These are phyloP conservation scores for Phodopus roborovskii DNA, from an alignment of 2,113 vertebrate species.

Conservation along the genomic window DNA sequence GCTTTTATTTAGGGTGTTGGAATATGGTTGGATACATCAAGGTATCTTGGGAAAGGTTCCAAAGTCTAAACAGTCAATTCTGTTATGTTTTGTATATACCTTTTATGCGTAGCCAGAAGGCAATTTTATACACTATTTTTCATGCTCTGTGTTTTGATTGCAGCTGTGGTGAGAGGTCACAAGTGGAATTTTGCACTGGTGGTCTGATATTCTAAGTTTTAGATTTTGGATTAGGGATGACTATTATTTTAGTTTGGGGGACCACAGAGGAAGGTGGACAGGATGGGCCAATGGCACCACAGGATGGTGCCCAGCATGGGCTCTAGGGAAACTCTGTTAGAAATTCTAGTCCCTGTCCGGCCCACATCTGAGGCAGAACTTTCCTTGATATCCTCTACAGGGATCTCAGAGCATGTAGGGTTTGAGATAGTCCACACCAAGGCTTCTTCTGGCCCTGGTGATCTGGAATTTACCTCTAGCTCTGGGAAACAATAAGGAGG, in stretches of 20 bases:
- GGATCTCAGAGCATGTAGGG: too few relatives aligned
- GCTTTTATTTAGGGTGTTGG: background rate
- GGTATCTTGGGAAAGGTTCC: background rate
- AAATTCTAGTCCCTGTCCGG: too few relatives aligned
- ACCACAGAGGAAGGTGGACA: background rate
- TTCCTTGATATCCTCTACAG: background rate
- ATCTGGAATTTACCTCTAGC: background rate
- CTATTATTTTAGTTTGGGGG: background rate
- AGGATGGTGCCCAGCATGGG: background rate
- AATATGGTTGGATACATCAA: background rate
- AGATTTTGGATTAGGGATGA: background rate
- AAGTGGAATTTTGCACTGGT: background rate
- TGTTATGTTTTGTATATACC: background rate
- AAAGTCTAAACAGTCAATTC: background rate
- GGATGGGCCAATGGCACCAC: accelerated
- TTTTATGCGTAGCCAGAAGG: background rate
- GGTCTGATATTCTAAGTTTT: background rate
- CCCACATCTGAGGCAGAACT: background rate
- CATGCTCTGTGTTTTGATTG: background rate
- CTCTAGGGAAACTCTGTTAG: accelerated
- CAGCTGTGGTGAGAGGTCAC: background rate
- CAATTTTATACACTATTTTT: background rate
- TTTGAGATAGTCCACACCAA: background rate
- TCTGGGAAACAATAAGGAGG: background rate
- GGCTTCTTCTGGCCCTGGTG: background rate